Percentiles rank a stretch among this genome's conserved stretches.
These are phyloP conservation scores for Syngnathoides biaculeatus DNA, from an alignment of 2,113 vertebrate genomes.

Conservation along the genomic window DNA sequence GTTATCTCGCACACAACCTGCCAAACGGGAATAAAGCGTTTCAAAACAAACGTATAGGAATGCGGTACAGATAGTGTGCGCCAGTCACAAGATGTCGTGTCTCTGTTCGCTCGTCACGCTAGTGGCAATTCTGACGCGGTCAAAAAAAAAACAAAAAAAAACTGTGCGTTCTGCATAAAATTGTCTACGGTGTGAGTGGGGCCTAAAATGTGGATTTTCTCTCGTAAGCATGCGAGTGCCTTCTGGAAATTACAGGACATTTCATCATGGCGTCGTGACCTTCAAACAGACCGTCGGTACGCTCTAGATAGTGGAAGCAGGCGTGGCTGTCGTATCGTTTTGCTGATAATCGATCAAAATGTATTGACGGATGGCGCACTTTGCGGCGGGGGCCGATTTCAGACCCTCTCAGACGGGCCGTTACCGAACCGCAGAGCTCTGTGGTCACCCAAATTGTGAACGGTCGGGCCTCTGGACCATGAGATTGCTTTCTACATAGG, in stretches of 20 bases:
- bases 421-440: conserved; percentile 58
- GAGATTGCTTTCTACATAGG: conserved; percentile 25
- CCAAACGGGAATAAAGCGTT: conserved; percentile 62
- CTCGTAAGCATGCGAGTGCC: conserved; percentile 20
- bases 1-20: conserved; percentile 54
- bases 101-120: conserved; percentile 44
- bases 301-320: conserved; percentile 5
- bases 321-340: conserved; percentile 42
- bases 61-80: conserved; percentile 49
- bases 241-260: conserved; percentile 67
- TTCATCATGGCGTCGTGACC: conserved; percentile 61
- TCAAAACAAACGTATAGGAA: conserved; percentile 60
- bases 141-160: conserved; percentile 36
- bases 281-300: conserved; percentile 21
- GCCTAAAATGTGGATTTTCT: conserved; percentile 20
- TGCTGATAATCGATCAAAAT: conserved; percentile 62
- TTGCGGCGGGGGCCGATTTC: conserved; percentile 46
- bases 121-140: conserved; percentile 43
- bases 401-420: conserved; percentile 40
- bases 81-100: conserved; percentile 47
- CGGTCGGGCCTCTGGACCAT: conserved; percentile 43
- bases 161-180: conserved; percentile 17
- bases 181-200: conserved; percentile 23
- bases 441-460: conserved; percentile 52
- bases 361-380: conserved; percentile 52